These are phyloP conservation scores for Lutraria rhynchaena DNA, from an alignment of 1,140 invertebrate genomes.

Conservation along the genomic window DNA sequence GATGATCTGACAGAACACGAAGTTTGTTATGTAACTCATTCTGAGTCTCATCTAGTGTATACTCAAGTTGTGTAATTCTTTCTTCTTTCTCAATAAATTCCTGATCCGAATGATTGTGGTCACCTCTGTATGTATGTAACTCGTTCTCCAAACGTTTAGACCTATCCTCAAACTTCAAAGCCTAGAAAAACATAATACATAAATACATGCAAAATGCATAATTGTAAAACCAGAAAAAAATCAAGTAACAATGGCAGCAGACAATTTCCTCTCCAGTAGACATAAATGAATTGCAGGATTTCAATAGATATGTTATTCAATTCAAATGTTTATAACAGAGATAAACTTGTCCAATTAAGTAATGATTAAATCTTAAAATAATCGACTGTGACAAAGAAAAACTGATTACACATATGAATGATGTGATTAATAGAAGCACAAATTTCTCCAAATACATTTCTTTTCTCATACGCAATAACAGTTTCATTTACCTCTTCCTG, in stretches of 20 bases:
- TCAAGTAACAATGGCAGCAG: too few species aligned
- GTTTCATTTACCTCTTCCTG: constrained; percentile 70
- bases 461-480: background rate
- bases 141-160: constrained; percentile 75
- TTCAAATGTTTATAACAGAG: too few species aligned
- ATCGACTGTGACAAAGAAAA: too few species aligned
- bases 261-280: too few species aligned
- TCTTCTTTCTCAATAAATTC: constrained; percentile 78
- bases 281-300: too few species aligned
- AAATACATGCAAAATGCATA: too few species aligned
- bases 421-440: too few species aligned
- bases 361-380: background rate
- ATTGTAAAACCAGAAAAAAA: too few species aligned
- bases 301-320: too few species aligned
- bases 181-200: too few species aligned
- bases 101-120: constrained; percentile 76
- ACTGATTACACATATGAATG: too few species aligned
- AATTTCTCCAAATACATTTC: too few species aligned
- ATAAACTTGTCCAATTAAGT: background rate
- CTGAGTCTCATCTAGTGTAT: constrained; percentile 75
- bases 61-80: constrained; percentile 75
- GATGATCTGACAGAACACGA: constrained; percentile 70
- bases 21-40: constrained; percentile 71
- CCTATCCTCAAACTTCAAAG: constrained; percentile 74
- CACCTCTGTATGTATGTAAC: constrained; percentile 73